Base-by-base conservation (phyloP, 1,140 invertebrate genomes). In the Dufourea novaeangliae region DNA sequence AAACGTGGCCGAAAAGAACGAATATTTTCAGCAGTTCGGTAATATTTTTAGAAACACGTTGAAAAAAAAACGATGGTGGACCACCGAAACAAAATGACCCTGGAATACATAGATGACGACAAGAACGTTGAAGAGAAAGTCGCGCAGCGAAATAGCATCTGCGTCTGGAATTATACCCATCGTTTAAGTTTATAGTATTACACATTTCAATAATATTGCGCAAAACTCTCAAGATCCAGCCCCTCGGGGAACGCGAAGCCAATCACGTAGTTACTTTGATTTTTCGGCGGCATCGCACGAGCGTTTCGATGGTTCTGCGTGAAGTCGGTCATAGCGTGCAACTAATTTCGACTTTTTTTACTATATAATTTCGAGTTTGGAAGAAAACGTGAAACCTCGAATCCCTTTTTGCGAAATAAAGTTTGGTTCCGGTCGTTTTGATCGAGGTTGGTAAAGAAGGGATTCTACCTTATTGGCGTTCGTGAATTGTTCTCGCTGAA, bases 111-210 rank as follows among this genome's bases (percentile, higher is more conserved):
- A 25, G 25, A 52, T 1, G 41, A 37, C 29, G n/a, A 20, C 22
- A n/a, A 64, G 17, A 14, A 25, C 50, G 20, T 50, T 11, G 32
- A 68, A 34, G 73, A 76, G 73, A 76, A 69, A 76, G 63, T 69
- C 29, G 32, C 52, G n/a, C 37, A 12, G 22, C 11, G 34, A 11
- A 63, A n/a, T 32, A 59, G 37, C 54, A 29, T 12, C 32, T 41
- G 12, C 2, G 25, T 22, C 25, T 50, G 25, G n/a, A 20, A 46
- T 12, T 68, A 39, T 37, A 25, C 27, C 37, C 69, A 61, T 27
- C 6, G 37, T 39, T 61, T n/a, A 50, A 61, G 57, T 44, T 57
- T 59, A 59, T 59, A 3, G 3, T 59, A 44, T 59, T 59, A 70
- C 68, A 46, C 8, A 41, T 70, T 59, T 20, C 39, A 37, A 8